Evolutionary conservation across 2,113 vertebrate species (phyloP).

Genomic region (Myiagra hebetior): DNA sequence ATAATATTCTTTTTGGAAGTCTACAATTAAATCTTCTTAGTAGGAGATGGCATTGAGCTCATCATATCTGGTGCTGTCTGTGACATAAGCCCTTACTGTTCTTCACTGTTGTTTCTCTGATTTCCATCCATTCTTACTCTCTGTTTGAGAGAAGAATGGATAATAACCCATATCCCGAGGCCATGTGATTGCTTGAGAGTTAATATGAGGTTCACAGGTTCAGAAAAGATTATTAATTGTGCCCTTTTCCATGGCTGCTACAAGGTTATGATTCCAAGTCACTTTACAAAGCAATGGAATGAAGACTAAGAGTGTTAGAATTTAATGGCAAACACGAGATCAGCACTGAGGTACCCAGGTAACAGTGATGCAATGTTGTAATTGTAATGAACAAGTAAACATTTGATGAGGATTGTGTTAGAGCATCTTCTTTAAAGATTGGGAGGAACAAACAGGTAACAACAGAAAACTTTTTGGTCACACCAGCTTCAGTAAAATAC

Average conservation of each 20-base stretch:
- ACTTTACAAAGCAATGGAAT: not conserved
- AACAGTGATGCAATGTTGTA: rapidly evolving
- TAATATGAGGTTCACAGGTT: not conserved
- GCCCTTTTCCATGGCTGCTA: not conserved
- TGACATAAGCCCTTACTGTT: not conserved
- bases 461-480: not conserved
- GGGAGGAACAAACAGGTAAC: not conserved
- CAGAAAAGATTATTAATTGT: not conserved
- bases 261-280: not conserved
- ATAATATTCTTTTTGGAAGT: not conserved
- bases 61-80: not conserved
- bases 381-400: not conserved
- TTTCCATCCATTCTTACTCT: not conserved
- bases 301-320: not conserved
- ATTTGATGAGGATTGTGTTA: not conserved
- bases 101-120: too few species aligned
- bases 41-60: not conserved
- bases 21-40: not conserved
- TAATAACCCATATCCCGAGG: not conserved
- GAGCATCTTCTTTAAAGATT: not conserved
- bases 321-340: not conserved
- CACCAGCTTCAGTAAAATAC: not conserved
- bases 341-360: not conserved
- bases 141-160: not conserved
- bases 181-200: not conserved